Evolutionary conservation across 2,888 invertebrate species (phyloP), one percentile per base, ranked within the genome.

Genomic region (Sphinx pinastri): DNA sequence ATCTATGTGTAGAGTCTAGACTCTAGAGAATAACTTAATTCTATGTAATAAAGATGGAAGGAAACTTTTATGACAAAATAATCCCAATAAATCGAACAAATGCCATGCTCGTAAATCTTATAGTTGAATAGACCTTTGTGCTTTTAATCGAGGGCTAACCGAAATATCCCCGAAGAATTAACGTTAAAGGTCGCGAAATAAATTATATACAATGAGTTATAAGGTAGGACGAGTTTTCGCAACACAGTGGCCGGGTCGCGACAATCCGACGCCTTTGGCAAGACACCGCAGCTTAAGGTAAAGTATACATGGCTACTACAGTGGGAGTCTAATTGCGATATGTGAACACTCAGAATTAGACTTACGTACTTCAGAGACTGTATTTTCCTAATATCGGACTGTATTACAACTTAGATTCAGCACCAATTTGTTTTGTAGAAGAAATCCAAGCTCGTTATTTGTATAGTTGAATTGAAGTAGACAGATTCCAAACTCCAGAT

Each of bases 171-270:
- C 86, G 83, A 79, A 81, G 84, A 84, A 87, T 80, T 76, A 75
- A 76, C 75, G 76, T 78, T 82, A 91, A 91, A 91, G 89, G 89
- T 89, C 91, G 83, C 77, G 85, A 86, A 83, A 88, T 88, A 88
- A 87, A 88, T 88, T 87, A 87, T 88, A 83, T 25, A 84, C 78
- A 49, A 63, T 47, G 19, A 38, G 5, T 38, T 38, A 49, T 63
- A 77, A 79, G 79, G 76, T 78, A 79, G 81, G 79, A 74, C 79
- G 76, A 81, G 77, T 87, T 89, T 89, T 88, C 85, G 86, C 84
- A 85, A 88, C 81, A 78, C 74, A 77, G 72, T 70, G 72, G 76
- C 76, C 76, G 75, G 74, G 83, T 72, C 85, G 86, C 88, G 90
- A 86, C 89, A 79, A 81, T 80, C 78, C 72, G 91, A 70, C 70